Evolutionary conservation across 2,888 invertebrate species (phyloP), one percentile per base, ranked within the genome.

Genomic region (Strigamia maritima): DNA sequence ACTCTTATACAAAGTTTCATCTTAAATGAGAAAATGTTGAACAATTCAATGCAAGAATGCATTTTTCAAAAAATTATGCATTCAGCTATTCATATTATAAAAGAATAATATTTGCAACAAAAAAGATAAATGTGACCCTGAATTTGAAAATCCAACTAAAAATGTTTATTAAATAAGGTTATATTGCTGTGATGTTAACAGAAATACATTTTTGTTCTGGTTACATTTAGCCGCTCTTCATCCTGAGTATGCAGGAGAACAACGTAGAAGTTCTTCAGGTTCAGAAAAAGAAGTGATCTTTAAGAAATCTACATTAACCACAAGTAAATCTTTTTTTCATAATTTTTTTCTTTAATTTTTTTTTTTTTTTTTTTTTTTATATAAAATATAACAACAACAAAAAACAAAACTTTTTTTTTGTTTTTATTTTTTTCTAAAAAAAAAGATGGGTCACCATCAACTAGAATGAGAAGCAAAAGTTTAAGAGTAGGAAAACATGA

Each of bases 191-290:
- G 1, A 44, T 1, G 14, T 16, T 16, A 44, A 14, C 70, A 26
- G 3, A 70, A 24, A 70, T 28, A n/a, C 16, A 70, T 28, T 26
- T 19, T 16, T 12, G 1, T 19, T 14, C 1, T 22, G n/a, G 16
- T 19, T 28, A 26, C 8, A 31, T 81, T 85, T 86, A 3, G 91
- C 93, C 81, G 88, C 93, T 81, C 88, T 94, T 54, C 95, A 94
- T 87, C 95, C 94, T 0, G 94, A 94, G 87, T 92, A 93, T 86
- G 94, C 94, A 1, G 94, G 92, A 91, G 85, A 86, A 80, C 94
- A 94, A 0, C 88, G 94, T 38, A 90, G 94, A 40, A 94, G 94
- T 49, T 94, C 94, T n/a, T 94, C 94, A 65, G 94, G 94, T 85
- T 94, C 94, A 0, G 94, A 94, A 85, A 31, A 40, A 38, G 76